Percentiles rank a stretch among this genome's conserved stretches.
These are phyloP conservation scores for Intellagama lesueurii DNA, from an alignment of 2,797 vertebrate species.

Conservation along the genomic window DNA sequence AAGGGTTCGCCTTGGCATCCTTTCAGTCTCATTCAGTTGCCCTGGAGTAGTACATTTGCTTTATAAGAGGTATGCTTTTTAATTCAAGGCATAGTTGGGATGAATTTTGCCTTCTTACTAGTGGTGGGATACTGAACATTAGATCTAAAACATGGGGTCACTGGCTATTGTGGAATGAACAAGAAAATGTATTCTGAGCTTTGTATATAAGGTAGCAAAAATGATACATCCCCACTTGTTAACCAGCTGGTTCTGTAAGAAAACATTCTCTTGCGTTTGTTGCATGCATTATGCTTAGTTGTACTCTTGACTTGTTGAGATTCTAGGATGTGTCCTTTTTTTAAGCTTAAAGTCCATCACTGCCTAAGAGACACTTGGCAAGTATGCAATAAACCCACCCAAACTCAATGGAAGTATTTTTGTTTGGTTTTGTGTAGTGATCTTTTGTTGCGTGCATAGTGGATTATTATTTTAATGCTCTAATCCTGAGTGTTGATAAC, in stretches of 20 bases:
- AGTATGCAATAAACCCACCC: background rate
- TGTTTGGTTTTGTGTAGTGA: background rate
- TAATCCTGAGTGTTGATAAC: background rate
- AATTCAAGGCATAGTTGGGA: background rate
- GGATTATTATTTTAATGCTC: too few species aligned
- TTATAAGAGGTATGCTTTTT: background rate
- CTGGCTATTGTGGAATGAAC: background rate
- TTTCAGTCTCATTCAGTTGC: background rate
- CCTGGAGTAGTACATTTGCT: background rate
- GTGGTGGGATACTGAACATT: background rate
- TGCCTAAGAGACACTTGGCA: background rate
- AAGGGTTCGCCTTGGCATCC: background rate
- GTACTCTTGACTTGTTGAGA: background rate
- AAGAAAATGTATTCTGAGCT: background rate
- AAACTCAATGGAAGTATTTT: background rate
- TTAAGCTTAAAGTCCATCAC: background rate
- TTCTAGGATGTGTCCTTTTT: background rate
- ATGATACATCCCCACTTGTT: background rate
- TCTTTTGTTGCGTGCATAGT: background rate
- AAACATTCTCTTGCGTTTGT: background rate
- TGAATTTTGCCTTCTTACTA: background rate
- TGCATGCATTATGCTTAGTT: background rate
- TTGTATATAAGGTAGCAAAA: background rate
- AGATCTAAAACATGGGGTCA: background rate
- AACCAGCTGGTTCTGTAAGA: background rate